Percentiles rank a stretch among this genome's conserved stretches.
phyloP scores from a whole-genome alignment of 2,888 invertebrate species.

The Stramonita haemastoma region DNA sequence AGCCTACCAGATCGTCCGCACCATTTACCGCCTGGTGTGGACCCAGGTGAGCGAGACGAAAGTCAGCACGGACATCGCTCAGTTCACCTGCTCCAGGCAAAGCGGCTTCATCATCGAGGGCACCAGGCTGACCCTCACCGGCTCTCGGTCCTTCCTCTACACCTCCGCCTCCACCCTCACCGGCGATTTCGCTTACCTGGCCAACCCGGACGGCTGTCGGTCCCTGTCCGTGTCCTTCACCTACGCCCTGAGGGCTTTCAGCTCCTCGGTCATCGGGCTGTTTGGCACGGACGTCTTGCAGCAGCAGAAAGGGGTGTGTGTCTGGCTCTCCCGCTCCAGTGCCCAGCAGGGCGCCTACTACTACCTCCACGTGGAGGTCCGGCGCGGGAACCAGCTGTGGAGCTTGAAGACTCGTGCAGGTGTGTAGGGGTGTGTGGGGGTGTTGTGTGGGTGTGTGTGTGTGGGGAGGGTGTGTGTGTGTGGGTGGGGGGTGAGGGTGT shows the following conservation, averaged over 20 bases:
- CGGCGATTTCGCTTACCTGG: not conserved
- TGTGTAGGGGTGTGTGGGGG: not conserved
- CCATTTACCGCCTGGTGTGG: slow-evolving; percentile 4
- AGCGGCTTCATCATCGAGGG: not conserved
- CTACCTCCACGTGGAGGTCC: slow-evolving; percentile 1
- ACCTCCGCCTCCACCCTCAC: not conserved
- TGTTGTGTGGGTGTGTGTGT: not conserved
- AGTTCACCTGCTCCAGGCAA: slow-evolving; percentile 11
- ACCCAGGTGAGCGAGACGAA: not conserved
- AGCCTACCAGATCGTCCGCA: not conserved
- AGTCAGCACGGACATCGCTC: not conserved
- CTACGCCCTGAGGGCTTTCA: not conserved
- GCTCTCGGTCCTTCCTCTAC: slow-evolving; percentile 1
- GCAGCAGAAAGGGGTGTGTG: not conserved
- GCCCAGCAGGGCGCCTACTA: not conserved
- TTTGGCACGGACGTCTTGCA: not conserved
- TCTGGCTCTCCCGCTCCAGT: not conserved
- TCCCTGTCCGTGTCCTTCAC: slow-evolving; percentile 11
- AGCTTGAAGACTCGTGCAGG: not conserved
- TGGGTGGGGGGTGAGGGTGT: not conserved
- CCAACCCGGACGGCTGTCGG: not conserved
- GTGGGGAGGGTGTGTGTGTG: not conserved
- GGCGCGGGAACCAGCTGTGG: not conserved
- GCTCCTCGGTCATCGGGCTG: not conserved
- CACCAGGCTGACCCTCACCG: not conserved